Evolutionary conservation across 1,140 invertebrate species (phyloP).

Genomic region (Brachystomella parvula): DNA sequence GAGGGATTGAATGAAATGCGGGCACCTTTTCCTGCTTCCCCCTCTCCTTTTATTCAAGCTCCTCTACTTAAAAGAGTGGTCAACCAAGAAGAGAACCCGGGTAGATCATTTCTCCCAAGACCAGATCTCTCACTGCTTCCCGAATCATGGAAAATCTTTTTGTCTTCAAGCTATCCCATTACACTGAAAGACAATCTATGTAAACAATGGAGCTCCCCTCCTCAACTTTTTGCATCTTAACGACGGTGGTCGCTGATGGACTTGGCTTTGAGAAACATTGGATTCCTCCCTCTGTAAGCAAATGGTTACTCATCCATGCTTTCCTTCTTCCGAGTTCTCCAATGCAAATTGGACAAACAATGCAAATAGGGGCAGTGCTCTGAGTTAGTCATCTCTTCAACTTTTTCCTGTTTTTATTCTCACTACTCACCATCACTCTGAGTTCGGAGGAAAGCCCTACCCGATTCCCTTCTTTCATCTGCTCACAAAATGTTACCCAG

Average conservation of each 20-base stretch:
- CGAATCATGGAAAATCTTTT: background rate
- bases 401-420: no score
- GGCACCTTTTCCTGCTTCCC: constrained; percentile 15
- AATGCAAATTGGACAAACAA: constrained; percentile 37
- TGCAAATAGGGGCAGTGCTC: constrained; percentile 34
- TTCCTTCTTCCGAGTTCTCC: constrained; percentile 22
- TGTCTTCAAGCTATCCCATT: background rate
- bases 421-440: no score
- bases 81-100: background rate
- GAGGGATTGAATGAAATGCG: constrained; percentile 22
- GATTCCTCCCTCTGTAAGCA: no score
- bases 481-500: no score
- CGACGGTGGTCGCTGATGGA: background rate
- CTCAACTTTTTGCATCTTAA: background rate
- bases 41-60: background rate
- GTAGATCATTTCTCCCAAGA: background rate
- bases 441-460: no score
- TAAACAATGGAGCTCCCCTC: constrained; percentile 16
- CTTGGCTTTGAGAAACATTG: constrained; percentile 9
- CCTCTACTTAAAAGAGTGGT: background rate
- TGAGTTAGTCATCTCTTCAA: no score
- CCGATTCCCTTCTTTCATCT: no score
- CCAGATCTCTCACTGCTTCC: background rate
- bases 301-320: no score
- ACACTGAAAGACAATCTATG: background rate